Base-by-base conservation (phyloP, 2,888 invertebrate species). In the Pinctada fucata region DNA sequence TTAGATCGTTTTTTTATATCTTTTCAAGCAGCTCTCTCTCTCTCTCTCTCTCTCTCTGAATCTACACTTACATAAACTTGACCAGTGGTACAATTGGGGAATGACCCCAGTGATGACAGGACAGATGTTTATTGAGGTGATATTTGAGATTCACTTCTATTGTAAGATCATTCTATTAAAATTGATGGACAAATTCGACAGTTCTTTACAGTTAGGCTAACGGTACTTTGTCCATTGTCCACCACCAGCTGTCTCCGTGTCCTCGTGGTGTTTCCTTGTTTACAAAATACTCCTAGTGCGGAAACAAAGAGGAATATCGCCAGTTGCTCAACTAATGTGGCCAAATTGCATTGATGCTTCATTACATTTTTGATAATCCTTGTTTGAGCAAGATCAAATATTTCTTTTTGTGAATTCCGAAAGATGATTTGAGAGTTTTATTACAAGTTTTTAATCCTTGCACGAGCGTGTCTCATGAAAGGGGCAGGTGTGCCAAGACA, bases 401-500 rank as follows among this genome's bases (percentile, higher is more conserved):
- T 10, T 10, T n/a, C 6, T 13, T 31, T 47, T 68, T 68, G 31
- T 68, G 48, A 47, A 31, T 47, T 31, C 47, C 47, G 47, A 68
- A 68, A 3, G 68, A 45, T 68, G 47, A 50, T 74, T 66, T 74
- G 51, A 63, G 63, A 74, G 50, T 58, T 49, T 50, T 66, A 64
- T 78, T 50, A 74, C 70, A 74, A 74, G 77, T 72, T 73, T 77
- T 78, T 16, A 52, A 69, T 63, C 68, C 52, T 69, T 70, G 76
- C 79, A 72, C 79, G 79, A 73, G 73, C 70, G 79, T 72, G 71
- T 77, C 51, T 73, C 74, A 65, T n/a, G 67, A 47, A 51, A 74
- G 51, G 76, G 79, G 73, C 79, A 79, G 79, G 76, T 79, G 79
- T 76, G 70, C 76, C 65, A 31, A 64, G 58, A 73, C 76, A 73